phyloP scores from a whole-genome alignment of 2,888 invertebrate species.

The Hirtodrosophila cameraria region DNA sequence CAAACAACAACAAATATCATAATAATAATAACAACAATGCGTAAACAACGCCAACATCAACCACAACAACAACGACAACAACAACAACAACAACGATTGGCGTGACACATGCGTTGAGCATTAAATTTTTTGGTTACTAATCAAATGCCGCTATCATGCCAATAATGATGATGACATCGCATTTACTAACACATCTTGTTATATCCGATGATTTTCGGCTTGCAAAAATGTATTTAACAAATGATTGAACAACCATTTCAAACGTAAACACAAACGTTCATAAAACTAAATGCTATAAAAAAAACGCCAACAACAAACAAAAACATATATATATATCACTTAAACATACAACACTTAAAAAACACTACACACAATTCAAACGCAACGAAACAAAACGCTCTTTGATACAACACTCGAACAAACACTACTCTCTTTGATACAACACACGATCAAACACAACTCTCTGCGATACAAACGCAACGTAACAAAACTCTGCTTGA shows the following conservation, averaged over 20 bases:
- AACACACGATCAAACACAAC: conserved; percentile 16
- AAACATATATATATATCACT: conserved; percentile 17
- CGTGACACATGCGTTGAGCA: conserved; percentile 54
- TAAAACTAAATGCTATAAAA: conserved; percentile 38
- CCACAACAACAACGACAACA: conserved; percentile 25
- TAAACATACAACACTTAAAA: conserved; percentile 12
- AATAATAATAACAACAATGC: conserved; percentile 18
- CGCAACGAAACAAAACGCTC: neutral
- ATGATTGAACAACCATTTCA: conserved; percentile 70
- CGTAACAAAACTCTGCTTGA: conserved; percentile 24
- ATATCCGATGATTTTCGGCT: conserved; percentile 84
- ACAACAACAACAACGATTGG: conserved; percentile 43
- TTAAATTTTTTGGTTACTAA: conserved; percentile 48
- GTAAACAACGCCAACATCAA: conserved; percentile 21
- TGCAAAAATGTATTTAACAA: conserved; percentile 80
- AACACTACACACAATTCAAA: conserved; percentile 10
- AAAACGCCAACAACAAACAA: conserved; percentile 23
- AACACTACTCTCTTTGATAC: conserved; percentile 25
- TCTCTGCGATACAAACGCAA: conserved; percentile 6
- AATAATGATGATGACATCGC: conserved; percentile 84
- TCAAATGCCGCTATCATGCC: conserved; percentile 71
- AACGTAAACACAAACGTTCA: conserved; percentile 42
- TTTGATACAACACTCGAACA: conserved; percentile 9
- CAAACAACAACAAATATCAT: conserved; percentile 11
- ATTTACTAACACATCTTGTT: conserved; percentile 83